phyloP scores from a whole-genome alignment of 2,113 vertebrate genomes.

The Mungos mungo region DNA sequence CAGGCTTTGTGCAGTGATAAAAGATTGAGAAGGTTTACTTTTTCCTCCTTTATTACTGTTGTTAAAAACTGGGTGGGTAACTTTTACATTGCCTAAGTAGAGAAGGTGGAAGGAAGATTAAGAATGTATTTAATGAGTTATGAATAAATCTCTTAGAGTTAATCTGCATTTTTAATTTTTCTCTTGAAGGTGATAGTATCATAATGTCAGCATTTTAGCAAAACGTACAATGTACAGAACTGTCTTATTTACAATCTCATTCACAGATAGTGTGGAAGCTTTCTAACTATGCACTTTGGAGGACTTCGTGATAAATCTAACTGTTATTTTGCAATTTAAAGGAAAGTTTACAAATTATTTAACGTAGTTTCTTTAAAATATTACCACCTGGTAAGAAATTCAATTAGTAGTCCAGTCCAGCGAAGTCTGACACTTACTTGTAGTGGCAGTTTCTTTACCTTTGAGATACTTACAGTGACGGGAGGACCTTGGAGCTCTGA shows the following conservation, averaged over 20 bases:
- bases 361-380: background rate
- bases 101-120: background rate
- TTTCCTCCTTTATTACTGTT: background rate
- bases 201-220: background rate
- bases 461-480: background rate
- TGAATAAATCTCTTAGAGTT: background rate
- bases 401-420: background rate
- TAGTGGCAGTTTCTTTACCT: background rate
- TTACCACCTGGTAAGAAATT: background rate
- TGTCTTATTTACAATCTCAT: background rate
- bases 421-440: background rate
- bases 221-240: background rate
- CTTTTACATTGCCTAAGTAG: background rate
- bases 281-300: background rate
- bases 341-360: background rate
- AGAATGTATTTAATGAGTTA: background rate
- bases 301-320: slow-evolving; percentile 13
- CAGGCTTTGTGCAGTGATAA: too few relatives aligned
- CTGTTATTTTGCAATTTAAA: background rate
- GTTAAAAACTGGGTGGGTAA: background rate
- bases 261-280: background rate
- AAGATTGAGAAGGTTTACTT: background rate
- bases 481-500: background rate
- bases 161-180: background rate
- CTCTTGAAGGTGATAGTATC: background rate